Conservation (phyloP, 2,113 vertebrate species). For the Pyxicephalus adspersus region DNA sequence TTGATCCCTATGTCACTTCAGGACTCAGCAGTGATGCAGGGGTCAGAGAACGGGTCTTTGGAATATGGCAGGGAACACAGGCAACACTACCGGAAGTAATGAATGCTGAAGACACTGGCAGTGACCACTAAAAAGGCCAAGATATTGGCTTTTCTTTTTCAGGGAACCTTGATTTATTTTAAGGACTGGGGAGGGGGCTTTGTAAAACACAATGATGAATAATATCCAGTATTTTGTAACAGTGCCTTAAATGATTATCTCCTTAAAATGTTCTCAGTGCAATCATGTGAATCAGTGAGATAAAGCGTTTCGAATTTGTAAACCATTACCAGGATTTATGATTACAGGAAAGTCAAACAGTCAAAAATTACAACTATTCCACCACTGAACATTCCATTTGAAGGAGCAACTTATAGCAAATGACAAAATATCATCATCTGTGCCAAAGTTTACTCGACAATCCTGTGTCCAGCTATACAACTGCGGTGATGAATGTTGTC, state of each 20-base stretch:
- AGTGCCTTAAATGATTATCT: not conserved
- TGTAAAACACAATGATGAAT: too few relatives aligned
- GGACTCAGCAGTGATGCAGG: too few relatives aligned
- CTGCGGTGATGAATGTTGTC: not conserved
- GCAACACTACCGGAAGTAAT: too few relatives aligned
- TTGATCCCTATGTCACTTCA: too few relatives aligned
- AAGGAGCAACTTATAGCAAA: not conserved
- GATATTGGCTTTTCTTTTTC: too few relatives aligned
- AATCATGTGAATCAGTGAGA: conserved; percentile 10
- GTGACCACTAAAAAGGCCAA: too few relatives aligned
- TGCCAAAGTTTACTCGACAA: not conserved
- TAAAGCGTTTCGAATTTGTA: not conserved
- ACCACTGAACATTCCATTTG: not conserved
- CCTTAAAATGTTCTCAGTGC: not conserved
- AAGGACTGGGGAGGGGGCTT: too few relatives aligned
- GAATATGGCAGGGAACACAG: too few relatives aligned
- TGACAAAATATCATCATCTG: conserved; percentile 5
- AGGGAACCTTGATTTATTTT: too few relatives aligned
- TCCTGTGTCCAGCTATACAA: not conserved
- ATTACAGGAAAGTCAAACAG: conserved; percentile 37
- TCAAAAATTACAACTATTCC: conserved; percentile 38
- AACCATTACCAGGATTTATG: conserved; percentile 10
- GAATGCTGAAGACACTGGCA: too few relatives aligned
- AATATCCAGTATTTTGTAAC: too few relatives aligned
- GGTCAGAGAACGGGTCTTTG: too few relatives aligned